These are phyloP conservation scores for Semnornis frantzii DNA, from an alignment of 2,113 vertebrate species.

Conservation along the genomic window DNA sequence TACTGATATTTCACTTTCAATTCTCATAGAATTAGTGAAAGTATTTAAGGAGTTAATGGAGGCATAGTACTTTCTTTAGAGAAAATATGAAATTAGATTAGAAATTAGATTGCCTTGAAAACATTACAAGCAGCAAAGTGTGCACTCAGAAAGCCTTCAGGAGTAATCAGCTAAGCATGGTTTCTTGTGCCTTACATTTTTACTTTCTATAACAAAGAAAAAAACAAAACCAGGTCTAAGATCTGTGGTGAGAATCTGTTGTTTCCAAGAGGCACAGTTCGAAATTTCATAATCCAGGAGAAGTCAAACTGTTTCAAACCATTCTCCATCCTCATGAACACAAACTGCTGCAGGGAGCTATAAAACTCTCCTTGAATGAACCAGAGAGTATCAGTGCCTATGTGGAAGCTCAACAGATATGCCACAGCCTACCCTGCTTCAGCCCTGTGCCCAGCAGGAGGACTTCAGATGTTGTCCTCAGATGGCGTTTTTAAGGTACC, in stretches of 20 bases:
- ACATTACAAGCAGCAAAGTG: slow-evolving; percentile 29
- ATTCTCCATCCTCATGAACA: neutral
- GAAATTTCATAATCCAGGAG: neutral
- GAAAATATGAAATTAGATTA: slow-evolving; percentile 60
- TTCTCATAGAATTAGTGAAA: slow-evolving; percentile 58
- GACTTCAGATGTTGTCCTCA: slow-evolving; percentile 9
- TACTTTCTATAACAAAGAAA: neutral
- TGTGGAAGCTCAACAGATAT: fast-evolving
- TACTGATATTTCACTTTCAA: slow-evolving; percentile 41
- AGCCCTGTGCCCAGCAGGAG: neutral
- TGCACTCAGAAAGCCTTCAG: slow-evolving; percentile 39
- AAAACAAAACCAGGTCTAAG: neutral
- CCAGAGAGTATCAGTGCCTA: neutral
- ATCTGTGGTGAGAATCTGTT: neutral
- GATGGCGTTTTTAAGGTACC: neutral
- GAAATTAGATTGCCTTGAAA: slow-evolving; percentile 63
- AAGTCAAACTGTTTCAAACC: neutral
- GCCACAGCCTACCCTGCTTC: neutral
- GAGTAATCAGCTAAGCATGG: slow-evolving; percentile 14
- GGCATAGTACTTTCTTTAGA: slow-evolving; percentile 47
- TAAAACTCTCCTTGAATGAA: neutral
- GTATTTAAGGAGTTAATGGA: slow-evolving; percentile 62
- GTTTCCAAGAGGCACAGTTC: neutral
- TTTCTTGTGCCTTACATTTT: slow-evolving; percentile 29
- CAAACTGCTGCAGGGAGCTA: neutral